Base-by-base conservation (phyloP, 2,113 vertebrate genomes). In the Saguinus imperator region DNA sequence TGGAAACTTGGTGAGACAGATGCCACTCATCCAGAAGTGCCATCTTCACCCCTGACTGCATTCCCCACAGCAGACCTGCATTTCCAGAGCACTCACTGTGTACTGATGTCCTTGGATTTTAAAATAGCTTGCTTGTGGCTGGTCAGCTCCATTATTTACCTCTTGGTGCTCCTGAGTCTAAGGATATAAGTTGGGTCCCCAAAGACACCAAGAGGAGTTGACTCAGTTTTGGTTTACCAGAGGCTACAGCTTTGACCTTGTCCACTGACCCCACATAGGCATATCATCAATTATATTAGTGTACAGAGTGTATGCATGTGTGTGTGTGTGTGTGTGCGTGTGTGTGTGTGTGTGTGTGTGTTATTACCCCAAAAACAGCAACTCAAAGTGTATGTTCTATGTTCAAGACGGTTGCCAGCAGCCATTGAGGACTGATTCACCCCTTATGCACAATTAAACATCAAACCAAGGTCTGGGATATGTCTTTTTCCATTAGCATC, bases 11-110 rank as follows among this genome's bases (percentile, higher is more conserved):
- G 17, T 23, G 43, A 76, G 43, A 76, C 10, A 37, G 79, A 61
- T 21, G 21, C 23, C 80, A 43, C 25, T 84, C 7, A 7, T 12
- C n/a, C 45, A 37, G 75, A 40, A 89, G 32, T 21, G 40, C 13
- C 61, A n/a, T 3, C 37, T 32, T 17, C 16, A 6, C 1, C 4
- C 29, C 13, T 7, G 3, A 0, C 43, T 55, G 45, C 20, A 23
- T 12, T 12, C 1, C 25, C 45, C 11, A 11, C 0, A 0, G 6
- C 40, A 68, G n/a, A 32, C 23, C 21, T 12, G 5, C 32, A 1
- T 4, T 23, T 14, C 21, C 64, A 64, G n/a, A 61, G 14, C 55
- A 50, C 76, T 50, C 6, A 1, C 1, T 6, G 8, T 27, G 4
- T 4, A 0, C 87, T 0, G 1, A 55, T 1, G 12, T 7, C 40